Percentiles rank a stretch among this genome's conserved stretches.
phyloP scores from a whole-genome alignment of 2,797 vertebrate species.

The Neopelma chrysocephalum region DNA sequence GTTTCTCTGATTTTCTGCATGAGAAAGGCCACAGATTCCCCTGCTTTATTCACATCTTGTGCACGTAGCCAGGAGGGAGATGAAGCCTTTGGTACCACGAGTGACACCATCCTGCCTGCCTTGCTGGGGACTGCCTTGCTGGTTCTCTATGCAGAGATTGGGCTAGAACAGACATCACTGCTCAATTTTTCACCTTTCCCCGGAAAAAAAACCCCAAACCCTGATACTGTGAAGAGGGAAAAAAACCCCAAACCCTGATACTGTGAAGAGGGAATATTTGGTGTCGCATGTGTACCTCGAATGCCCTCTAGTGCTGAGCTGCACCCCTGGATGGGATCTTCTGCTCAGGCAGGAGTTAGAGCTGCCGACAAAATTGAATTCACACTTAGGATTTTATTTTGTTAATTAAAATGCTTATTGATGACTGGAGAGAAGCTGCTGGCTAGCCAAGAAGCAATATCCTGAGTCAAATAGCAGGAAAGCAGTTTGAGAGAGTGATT shows the following conservation, averaged over 20 bases:
- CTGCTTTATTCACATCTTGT: background rate
- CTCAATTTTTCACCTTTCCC: background rate
- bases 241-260: background rate
- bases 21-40: background rate
- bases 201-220: background rate
- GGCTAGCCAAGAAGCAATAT: slow-evolving; percentile 20
- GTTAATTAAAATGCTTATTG: slow-evolving; percentile 52
- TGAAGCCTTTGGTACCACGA: background rate
- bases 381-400: slow-evolving; percentile 17
- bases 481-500: slow-evolving; percentile 31
- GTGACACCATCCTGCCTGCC: background rate
- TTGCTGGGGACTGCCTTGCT: background rate
- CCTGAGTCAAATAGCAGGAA: slow-evolving; percentile 36
- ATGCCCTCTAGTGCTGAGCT: slow-evolving; percentile 67
- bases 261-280: background rate
- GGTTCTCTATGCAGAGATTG: background rate
- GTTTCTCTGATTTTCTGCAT: background rate
- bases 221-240: background rate
- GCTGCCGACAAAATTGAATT: background rate
- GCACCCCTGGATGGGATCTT: background rate
- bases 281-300: background rate
- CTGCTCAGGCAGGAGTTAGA: background rate
- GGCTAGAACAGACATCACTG: background rate
- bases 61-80: background rate
- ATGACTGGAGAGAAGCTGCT: background rate